These are phyloP conservation scores for Leucoraja ocellata DNA, from an alignment of 2,797 vertebrate genomes.

Conservation along the genomic window DNA sequence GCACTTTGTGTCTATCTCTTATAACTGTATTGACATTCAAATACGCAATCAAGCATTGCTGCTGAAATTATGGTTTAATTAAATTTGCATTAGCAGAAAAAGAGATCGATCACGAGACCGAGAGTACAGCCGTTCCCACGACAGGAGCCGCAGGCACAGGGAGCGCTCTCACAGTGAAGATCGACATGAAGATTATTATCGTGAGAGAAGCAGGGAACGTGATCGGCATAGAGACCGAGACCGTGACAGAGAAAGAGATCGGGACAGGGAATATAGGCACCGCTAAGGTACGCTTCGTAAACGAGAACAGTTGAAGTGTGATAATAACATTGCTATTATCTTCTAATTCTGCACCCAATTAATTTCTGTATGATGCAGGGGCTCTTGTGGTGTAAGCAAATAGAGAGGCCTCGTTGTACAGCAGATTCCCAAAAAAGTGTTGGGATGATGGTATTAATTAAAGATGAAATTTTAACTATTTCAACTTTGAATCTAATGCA, in stretches of 20 bases:
- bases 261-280: constrained; percentile 49
- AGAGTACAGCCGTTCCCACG: constrained; percentile 64
- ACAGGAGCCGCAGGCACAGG: constrained; percentile 70
- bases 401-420: not conserved
- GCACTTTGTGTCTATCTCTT: no score
- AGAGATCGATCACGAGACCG: constrained; percentile 67
- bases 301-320: not conserved
- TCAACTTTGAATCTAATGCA: not conserved
- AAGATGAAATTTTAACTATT: not conserved
- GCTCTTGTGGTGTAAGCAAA: not conserved
- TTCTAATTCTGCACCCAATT: not conserved
- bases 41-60: not conserved
- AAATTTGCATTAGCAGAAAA: constrained; percentile 53
- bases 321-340: not conserved
- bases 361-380: not conserved
- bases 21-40: not conserved
- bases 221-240: constrained; percentile 43
- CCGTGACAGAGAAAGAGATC: constrained; percentile 64
- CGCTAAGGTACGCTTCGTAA: constrained; percentile 35
- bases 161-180: constrained; percentile 69
- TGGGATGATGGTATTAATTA: not conserved
- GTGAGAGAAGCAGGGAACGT: constrained; percentile 49
- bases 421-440: not conserved
- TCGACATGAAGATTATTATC: constrained; percentile 69
- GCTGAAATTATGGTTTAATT: not conserved